A percentile compares a stretch with the other conserved stretches of the same genome.
These are phyloP conservation scores for Ophiodon elongatus DNA, from an alignment of 2,113 vertebrate species.

Conservation along the genomic window DNA sequence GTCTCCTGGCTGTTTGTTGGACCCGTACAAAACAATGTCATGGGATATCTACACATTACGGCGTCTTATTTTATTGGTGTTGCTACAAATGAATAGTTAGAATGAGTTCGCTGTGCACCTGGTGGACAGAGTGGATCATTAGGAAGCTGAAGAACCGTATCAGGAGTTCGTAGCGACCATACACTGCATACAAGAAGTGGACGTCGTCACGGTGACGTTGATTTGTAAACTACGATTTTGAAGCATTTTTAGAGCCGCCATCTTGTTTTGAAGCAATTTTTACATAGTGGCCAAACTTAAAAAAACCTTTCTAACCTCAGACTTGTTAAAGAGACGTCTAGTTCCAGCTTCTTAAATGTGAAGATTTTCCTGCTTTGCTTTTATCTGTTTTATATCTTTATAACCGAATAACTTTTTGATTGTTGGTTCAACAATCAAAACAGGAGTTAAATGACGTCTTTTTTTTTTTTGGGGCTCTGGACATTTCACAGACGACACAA, in stretches of 20 bases:
- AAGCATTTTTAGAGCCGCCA: background rate
- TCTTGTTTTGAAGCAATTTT: background rate
- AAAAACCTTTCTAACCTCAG: too few relatives aligned
- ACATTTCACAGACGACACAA: background rate
- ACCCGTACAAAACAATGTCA: too few relatives aligned
- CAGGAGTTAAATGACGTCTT: too few relatives aligned
- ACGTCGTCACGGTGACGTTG: background rate
- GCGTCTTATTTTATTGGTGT: too few relatives aligned
- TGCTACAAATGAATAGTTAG: too few relatives aligned
- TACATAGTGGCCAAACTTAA: too few relatives aligned
- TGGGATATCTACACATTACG: too few relatives aligned
- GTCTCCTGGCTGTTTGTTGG: too few relatives aligned
- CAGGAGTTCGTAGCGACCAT: background rate
- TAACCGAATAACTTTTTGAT: background rate
- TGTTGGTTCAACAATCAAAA: background rate
- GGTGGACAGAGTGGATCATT: too few relatives aligned
- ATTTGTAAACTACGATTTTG: background rate
- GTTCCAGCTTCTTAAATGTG: background rate
- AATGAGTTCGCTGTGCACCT: too few relatives aligned
- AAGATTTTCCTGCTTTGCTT: background rate
- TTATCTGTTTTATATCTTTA: background rate
- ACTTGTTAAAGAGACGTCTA: too few relatives aligned
- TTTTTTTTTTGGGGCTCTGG: background rate
- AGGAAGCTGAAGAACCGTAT: background rate
- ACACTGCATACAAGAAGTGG: background rate